Conservation (phyloP, 2,113 vertebrate genomes). For the Seriola rivoliana region DNA sequence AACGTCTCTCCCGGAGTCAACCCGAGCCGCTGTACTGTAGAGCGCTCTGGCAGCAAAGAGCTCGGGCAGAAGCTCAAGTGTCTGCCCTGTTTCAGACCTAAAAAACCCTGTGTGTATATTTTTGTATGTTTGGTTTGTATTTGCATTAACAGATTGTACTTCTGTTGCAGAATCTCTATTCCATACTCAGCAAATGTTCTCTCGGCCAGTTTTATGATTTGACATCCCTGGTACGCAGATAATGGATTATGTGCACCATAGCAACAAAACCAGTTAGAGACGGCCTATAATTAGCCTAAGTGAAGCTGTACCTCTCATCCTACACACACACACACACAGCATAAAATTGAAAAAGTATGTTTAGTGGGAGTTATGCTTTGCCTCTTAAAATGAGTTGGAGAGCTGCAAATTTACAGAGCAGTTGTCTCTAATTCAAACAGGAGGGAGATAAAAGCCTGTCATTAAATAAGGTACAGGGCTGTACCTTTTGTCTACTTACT, state of each 20-base stretch:
- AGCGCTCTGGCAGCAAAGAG: background rate
- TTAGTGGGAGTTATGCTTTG: conserved; percentile 54
- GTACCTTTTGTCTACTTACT: background rate
- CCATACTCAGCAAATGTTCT: background rate
- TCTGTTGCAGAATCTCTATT: background rate
- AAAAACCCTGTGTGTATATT: background rate
- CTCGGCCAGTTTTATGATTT: conserved; percentile 10
- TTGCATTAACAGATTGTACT: background rate
- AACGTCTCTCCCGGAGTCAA: conserved; percentile 10
- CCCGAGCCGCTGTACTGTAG: background rate
- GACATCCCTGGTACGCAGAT: conserved; percentile 16
- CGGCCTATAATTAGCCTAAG: conserved; percentile 77
- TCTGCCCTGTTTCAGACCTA: conserved; percentile 11
- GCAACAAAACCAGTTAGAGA: conserved; percentile 71
- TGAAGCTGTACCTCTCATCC: conserved; percentile 71
- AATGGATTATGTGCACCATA: conserved; percentile 68
- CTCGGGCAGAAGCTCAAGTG: conserved; percentile 1
- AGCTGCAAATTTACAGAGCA: conserved; percentile 38
- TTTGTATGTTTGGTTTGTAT: background rate
- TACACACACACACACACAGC: conserved; percentile 48
- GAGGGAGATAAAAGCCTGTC: background rate
- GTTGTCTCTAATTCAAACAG: conserved; percentile 22
- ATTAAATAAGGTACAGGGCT: background rate
- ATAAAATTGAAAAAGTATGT: conserved; percentile 44
- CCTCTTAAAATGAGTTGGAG: conserved; percentile 43